A percentile compares a stretch with the other conserved stretches of the same genome.
These are phyloP conservation scores for Tadarida brasiliensis DNA, from an alignment of 2,797 vertebrate genomes.

Conservation along the genomic window DNA sequence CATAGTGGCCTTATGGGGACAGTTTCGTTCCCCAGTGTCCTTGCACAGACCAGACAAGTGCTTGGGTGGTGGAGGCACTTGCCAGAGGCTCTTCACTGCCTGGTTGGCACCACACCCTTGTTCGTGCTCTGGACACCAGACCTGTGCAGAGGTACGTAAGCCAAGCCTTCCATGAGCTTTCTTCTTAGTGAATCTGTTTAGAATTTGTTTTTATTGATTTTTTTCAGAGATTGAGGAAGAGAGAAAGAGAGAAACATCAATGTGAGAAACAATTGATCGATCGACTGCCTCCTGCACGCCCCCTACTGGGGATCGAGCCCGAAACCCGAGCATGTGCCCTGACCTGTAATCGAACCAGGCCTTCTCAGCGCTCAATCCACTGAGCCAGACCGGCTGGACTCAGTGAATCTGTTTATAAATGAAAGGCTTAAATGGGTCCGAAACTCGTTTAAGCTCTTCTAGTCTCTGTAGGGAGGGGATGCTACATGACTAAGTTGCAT, in stretches of 20 bases:
- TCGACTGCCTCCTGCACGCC: too few species aligned
- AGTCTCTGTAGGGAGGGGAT: neutral
- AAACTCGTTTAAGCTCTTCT: constrained; percentile 5
- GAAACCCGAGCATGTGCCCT: too few species aligned
- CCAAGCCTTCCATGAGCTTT: neutral
- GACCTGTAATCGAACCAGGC: too few species aligned
- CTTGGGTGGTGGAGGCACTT: neutral
- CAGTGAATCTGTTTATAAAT: neutral
- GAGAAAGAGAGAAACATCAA: too few species aligned
- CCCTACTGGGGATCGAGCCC: too few species aligned
- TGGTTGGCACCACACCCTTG: neutral
- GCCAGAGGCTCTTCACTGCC: neutral
- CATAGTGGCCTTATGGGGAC: neutral
- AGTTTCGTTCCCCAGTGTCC: neutral
- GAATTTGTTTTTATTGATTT: neutral
- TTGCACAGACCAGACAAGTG: neutral
- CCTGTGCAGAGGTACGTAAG: neutral
- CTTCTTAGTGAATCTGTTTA: constrained; percentile 14
- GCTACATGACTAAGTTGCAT: neutral
- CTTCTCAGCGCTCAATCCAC: too few species aligned
- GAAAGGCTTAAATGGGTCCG: neutral
- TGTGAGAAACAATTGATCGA: too few species aligned
- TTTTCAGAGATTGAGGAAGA: too few species aligned
- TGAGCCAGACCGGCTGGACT: neutral
- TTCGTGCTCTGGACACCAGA: neutral